phyloP scores from a whole-genome alignment of 1,140 invertebrate genomes.

The Anastrepha obliqua region DNA sequence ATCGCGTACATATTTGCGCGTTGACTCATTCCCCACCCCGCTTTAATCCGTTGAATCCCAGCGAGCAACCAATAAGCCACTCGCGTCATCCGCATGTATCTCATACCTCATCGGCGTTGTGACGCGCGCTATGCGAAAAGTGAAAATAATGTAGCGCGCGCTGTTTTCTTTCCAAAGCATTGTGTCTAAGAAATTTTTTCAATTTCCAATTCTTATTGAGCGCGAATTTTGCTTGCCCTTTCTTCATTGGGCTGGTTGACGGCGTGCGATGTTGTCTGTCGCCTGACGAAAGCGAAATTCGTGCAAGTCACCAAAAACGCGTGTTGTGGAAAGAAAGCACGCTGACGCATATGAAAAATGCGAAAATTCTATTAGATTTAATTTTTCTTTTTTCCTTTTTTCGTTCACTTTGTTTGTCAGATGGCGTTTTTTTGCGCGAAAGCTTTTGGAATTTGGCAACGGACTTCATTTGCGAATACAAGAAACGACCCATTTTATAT shows the following conservation, averaged over 20 bases:
- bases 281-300: not conserved
- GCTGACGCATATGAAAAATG: not conserved
- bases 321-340: not conserved
- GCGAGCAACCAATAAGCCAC: no score
- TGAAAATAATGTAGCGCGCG: not conserved
- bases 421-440: not conserved
- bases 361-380: not conserved
- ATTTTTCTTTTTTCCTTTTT: not conserved
- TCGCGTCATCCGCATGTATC: not conserved
- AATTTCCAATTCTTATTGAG: constrained; percentile 3
- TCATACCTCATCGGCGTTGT: not conserved
- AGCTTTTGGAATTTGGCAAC: constrained; percentile 1
- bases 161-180: not conserved
- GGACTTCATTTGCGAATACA: not conserved
- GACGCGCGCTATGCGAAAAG: constrained; percentile 31
- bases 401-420: not conserved
- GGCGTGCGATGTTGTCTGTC: not conserved
- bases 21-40: no score
- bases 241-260: not conserved
- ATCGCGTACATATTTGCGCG: constrained; percentile 28
- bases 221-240: not conserved
- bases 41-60: no score
- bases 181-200: constrained; percentile 28
- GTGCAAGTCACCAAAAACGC: not conserved
- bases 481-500: not conserved